These are phyloP conservation scores for Apteryx mantelli DNA, from an alignment of 2,113 vertebrate species.

Conservation along the genomic window DNA sequence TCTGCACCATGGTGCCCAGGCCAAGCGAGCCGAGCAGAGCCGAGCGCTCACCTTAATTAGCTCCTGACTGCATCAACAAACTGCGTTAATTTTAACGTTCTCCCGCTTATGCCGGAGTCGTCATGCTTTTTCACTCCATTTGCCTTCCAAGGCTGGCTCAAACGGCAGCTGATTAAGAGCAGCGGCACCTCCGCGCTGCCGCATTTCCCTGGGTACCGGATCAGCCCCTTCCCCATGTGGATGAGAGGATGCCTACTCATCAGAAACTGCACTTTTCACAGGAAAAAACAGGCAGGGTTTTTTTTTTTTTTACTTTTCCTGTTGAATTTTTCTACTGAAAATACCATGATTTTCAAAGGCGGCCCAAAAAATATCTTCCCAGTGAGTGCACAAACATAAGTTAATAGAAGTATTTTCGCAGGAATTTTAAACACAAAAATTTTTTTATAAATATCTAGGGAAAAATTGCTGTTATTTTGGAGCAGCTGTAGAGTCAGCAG, in stretches of 20 bases:
- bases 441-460: background rate
- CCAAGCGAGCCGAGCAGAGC: background rate
- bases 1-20: fast-evolving
- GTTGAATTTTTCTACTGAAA: background rate
- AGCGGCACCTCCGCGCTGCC: background rate
- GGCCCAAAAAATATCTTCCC: background rate
- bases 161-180: slow-evolving; percentile 12
- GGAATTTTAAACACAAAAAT: background rate
- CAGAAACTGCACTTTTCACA: background rate
- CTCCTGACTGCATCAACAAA: slow-evolving; percentile 42
- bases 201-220: background rate
- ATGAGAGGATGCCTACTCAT: background rate
- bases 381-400: background rate
- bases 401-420: background rate
- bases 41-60: slow-evolving; percentile 30
- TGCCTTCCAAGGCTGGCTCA: slow-evolving; percentile 3
- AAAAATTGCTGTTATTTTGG: slow-evolving; percentile 14
- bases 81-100: slow-evolving; percentile 43
- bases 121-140: slow-evolving; percentile 53
- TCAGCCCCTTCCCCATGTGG: too few species aligned
- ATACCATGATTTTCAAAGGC: background rate
- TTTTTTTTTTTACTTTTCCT: background rate
- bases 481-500: slow-evolving; percentile 34
- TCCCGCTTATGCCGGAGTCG: background rate
- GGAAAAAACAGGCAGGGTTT: background rate